Evolutionary conservation across 2,113 vertebrate species (phyloP).

Genomic region (Porphyrio hochstetteri): DNA sequence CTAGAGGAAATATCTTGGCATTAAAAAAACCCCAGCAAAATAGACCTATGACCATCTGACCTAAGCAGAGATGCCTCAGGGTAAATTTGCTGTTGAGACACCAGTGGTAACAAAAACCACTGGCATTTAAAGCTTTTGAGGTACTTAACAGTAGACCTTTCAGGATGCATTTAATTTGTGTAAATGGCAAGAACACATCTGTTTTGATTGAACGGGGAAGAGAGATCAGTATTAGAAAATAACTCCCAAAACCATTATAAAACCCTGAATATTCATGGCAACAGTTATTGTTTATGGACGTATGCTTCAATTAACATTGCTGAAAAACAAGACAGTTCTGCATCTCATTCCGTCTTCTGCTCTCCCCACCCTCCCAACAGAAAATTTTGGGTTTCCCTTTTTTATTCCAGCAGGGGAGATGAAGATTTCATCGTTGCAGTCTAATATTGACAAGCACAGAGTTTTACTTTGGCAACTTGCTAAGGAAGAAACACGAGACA

Average conservation of each 20-base stretch:
- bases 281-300: not conserved
- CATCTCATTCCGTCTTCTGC: not conserved
- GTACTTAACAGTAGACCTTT: not conserved
- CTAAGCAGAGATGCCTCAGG: not conserved
- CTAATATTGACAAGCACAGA: not conserved
- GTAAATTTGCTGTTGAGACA: not conserved
- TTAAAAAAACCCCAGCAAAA: not conserved
- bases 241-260: not conserved
- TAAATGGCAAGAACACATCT: not conserved
- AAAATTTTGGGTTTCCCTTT: not conserved
- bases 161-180: not conserved
- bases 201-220: not conserved
- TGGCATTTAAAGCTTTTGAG: not conserved
- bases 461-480: not conserved
- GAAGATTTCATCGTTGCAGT: not conserved
- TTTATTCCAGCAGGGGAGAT: not conserved
- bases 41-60: not conserved
- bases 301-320: not conserved
- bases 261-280: not conserved
- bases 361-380: fast-evolving
- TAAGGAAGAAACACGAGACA: not conserved
- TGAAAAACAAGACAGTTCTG: not conserved
- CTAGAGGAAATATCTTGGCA: not conserved
- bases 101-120: not conserved
- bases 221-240: not conserved